phyloP scores from a whole-genome alignment of 2,888 invertebrate species.

The Aquatica leii region DNA sequence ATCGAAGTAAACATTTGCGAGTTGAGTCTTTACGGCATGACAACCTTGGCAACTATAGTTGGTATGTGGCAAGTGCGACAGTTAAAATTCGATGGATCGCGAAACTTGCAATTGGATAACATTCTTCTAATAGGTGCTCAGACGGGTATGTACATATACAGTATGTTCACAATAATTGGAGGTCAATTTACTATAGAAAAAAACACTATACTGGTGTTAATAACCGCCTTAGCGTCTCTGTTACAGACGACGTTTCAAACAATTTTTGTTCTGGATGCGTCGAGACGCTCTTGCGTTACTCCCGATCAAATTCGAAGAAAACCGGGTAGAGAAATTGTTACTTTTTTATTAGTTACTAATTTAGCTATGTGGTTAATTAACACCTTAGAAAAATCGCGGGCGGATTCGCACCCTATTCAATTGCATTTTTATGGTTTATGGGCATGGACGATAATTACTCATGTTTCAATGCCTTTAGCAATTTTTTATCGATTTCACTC shows the following conservation, averaged over 20 bases:
- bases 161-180: conserved; percentile 92
- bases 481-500: conserved; percentile 96
- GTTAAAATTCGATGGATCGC: conserved; percentile 82
- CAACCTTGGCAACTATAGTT: conserved; percentile 84
- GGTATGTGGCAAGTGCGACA: conserved; percentile 90
- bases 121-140: conserved; percentile 92
- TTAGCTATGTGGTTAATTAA: conserved; percentile 95
- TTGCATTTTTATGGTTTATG: conserved; percentile 90
- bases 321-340: conserved; percentile 92
- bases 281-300: conserved; percentile 82
- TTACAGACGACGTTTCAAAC: conserved; percentile 91
- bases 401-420: conserved; percentile 92
- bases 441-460: conserved; percentile 96
- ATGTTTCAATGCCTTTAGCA: conserved; percentile 91
- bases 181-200: conserved; percentile 87
- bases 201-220: conserved; percentile 81
- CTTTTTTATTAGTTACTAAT: conserved; percentile 89
- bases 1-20: conserved; percentile 92
- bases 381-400: conserved; percentile 88
- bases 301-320: conserved; percentile 85
- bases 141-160: conserved; percentile 93
- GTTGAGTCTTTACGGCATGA: conserved; percentile 83
- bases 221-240: conserved; percentile 85
- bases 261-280: conserved; percentile 90
- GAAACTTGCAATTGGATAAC: conserved; percentile 87